phyloP scores from a whole-genome alignment of 2,888 invertebrate genomes.

The Buathra laborator region DNA sequence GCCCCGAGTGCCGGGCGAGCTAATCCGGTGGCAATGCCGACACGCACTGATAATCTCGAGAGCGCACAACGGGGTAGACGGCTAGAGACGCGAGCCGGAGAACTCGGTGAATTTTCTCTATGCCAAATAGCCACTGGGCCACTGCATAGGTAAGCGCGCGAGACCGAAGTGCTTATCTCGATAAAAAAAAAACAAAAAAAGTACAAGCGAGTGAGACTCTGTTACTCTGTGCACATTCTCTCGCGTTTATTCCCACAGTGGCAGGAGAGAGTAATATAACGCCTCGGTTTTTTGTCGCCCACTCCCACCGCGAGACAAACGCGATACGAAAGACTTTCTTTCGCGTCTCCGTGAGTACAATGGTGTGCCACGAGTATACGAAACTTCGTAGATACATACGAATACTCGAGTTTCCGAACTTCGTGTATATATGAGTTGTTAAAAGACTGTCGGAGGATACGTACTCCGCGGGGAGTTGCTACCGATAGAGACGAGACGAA shows the following conservation, averaged over 20 bases:
- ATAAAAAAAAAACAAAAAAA: constrained; percentile 34
- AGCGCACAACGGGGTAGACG: constrained; percentile 7
- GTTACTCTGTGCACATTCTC: constrained; percentile 16
- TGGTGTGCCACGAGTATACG: constrained; percentile 21
- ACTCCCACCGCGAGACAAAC: constrained; percentile 43
- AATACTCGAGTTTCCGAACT: constrained; percentile 7
- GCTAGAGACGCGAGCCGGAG: neutral
- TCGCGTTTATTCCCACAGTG: constrained; percentile 55
- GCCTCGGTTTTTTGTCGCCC: constrained; percentile 49
- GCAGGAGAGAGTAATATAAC: constrained; percentile 41
- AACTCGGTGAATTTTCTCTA: constrained; percentile 48
- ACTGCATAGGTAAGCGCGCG: neutral
- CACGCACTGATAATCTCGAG: constrained; percentile 75
- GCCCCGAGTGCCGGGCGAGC: constrained; percentile 32
- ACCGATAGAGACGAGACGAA: constrained; percentile 48
- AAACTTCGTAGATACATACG: constrained; percentile 12
- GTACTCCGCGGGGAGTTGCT: constrained; percentile 39
- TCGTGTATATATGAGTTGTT: neutral
- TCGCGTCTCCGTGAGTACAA: constrained; percentile 54
- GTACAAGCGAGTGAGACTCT: neutral
- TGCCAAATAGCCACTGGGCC: constrained; percentile 41
- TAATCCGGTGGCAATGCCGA: constrained; percentile 74
- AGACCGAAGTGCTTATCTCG: constrained; percentile 17
- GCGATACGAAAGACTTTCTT: constrained; percentile 63
- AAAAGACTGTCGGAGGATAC: neutral